Percentiles rank a stretch among this genome's conserved stretches.
These are phyloP conservation scores for Idaea biselata DNA, from an alignment of 2,888 invertebrate genomes.

Conservation along the genomic window DNA sequence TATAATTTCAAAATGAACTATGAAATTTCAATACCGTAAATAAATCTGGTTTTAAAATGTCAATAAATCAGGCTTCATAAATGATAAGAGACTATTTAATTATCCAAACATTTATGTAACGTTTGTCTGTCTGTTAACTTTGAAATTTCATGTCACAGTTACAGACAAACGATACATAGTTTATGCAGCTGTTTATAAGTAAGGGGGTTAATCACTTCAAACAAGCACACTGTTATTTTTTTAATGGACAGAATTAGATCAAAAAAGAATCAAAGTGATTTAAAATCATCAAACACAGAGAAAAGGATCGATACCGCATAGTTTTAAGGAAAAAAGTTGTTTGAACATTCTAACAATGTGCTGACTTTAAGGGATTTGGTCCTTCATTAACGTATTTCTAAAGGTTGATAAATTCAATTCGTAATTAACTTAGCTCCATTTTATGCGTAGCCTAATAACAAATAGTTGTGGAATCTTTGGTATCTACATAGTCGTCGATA, in stretches of 20 bases:
- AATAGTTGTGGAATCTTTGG: background rate
- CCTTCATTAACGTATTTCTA: constrained; percentile 39
- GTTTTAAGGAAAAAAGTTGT: constrained; percentile 15
- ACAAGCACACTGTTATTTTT: background rate
- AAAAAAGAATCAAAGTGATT: background rate
- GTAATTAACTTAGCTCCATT: constrained; percentile 12
- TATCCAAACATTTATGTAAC: background rate
- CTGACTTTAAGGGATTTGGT: constrained; percentile 31
- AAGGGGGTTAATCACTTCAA: background rate
- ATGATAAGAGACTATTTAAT: background rate
- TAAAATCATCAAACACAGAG: background rate
- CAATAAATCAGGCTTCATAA: background rate
- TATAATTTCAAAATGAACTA: background rate
- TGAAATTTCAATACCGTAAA: background rate
- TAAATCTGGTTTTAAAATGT: background rate
- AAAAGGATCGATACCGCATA: constrained; percentile 6
- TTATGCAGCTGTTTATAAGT: too few relatives aligned
- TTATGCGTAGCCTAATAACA: background rate
- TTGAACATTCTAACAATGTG: constrained; percentile 23
- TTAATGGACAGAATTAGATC: background rate
- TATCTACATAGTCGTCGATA: background rate
- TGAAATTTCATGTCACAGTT: too few relatives aligned
- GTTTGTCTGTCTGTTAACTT: too few relatives aligned
- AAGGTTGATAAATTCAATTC: constrained; percentile 39
- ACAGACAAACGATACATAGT: too few relatives aligned